Conservation (phyloP, 1,140 invertebrate genomes). For the Hyposmocoma kahamanoa region DNA sequence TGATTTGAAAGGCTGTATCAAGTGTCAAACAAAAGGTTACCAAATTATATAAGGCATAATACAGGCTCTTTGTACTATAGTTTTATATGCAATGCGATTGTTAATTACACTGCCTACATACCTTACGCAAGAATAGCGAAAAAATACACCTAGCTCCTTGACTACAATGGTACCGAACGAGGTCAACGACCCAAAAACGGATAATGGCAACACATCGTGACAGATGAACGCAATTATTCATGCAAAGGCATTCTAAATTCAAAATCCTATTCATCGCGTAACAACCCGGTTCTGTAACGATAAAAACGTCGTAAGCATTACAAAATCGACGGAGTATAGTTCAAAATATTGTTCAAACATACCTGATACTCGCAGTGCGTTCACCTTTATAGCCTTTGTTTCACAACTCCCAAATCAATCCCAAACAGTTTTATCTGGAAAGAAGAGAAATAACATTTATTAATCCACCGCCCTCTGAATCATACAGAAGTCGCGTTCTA, state of each 20-base stretch:
- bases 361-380: conserved; percentile 33
- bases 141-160: neutral
- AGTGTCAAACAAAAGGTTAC: conserved; percentile 54
- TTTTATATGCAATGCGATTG: conserved; percentile 37
- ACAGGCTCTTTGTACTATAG: conserved; percentile 14
- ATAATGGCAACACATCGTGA: conserved; percentile 15
- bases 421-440: conserved; percentile 65
- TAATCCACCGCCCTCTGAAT: conserved; percentile 46
- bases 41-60: conserved; percentile 39
- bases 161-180: conserved; percentile 20
- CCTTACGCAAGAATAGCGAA: neutral
- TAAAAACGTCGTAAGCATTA: no score
- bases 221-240: conserved; percentile 36
- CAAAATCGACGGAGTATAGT: no score
- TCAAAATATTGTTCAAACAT: no score
- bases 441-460: conserved; percentile 65
- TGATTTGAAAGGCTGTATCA: conserved; percentile 42
- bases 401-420: conserved; percentile 57
- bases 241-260: conserved; percentile 18
- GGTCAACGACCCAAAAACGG: conserved; percentile 60
- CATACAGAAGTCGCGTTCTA: conserved; percentile 40
- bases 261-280: no score
- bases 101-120: conserved; percentile 31
- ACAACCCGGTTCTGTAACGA: no score
- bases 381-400: conserved; percentile 64